Evolutionary conservation across 92 coral and sea anemone species (phyloP).

Genomic region (Umimayanthus kanabou): DNA sequence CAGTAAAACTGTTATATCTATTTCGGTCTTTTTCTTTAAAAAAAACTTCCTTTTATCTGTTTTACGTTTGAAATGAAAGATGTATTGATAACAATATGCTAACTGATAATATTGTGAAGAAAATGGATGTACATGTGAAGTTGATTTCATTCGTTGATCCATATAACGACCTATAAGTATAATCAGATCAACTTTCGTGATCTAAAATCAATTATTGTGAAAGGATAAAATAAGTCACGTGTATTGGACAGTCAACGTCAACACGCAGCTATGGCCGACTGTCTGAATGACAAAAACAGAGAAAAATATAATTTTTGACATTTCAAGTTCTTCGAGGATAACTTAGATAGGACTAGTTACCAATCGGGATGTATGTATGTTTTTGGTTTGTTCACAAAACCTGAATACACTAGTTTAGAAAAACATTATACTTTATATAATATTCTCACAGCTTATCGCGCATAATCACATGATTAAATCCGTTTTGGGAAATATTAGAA

Average conservation of each 20-base stretch:
- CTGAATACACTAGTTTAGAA: not conserved
- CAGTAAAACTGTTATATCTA: not conserved
- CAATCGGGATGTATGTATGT: not conserved
- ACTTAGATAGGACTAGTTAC: not conserved
- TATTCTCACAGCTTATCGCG: not conserved
- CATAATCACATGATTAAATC: no score
- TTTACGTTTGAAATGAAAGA: no score
- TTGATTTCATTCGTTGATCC: not conserved
- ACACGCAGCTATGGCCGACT: no score
- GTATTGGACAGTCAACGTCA: no score
- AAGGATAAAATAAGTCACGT: no score
- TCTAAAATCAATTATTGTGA: no score
- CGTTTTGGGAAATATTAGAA: no score
- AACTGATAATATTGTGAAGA: not conserved
- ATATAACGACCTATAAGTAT: no score
- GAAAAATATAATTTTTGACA: no score
- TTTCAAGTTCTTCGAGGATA: not conserved
- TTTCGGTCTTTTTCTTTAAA: not conserved
- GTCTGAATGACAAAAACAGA: no score
- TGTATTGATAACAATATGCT: not conserved
- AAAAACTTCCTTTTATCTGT: not conserved
- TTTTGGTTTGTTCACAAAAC: not conserved
- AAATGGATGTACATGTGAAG: not conserved
- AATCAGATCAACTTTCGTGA: no score
- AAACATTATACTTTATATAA: no score